phyloP scores from a whole-genome alignment of 2,113 vertebrate species.

The Chamaetylas fuelleborni region DNA sequence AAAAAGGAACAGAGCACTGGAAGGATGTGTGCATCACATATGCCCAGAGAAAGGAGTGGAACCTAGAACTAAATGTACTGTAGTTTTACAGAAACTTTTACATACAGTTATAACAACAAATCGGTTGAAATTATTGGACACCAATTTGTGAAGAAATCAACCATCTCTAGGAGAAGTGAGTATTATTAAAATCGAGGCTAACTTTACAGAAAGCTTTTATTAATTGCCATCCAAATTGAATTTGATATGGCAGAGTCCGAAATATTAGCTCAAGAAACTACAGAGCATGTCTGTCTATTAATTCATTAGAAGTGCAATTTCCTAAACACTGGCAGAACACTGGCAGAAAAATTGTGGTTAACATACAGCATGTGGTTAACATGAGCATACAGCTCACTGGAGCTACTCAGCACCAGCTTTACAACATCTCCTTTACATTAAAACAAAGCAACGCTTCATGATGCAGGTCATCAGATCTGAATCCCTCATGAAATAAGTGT shows the following conservation, averaged over 20 bases:
- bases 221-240: slow-evolving; percentile 47
- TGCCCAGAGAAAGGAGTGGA: background rate
- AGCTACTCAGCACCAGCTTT: background rate
- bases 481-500: background rate
- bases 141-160: background rate
- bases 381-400: background rate
- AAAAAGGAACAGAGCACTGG: background rate
- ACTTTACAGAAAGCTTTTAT: slow-evolving; percentile 36
- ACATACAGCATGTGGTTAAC: background rate
- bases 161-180: background rate
- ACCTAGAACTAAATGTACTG: background rate
- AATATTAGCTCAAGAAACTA: slow-evolving; percentile 44
- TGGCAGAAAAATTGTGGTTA: slow-evolving; percentile 17
- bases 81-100: background rate
- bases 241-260: slow-evolving; percentile 33
- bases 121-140: background rate
- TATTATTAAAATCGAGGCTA: background rate
- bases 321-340: background rate
- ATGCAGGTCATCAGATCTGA: background rate
- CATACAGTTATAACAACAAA: background rate
- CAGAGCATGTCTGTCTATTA: slow-evolving; percentile 12
- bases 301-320: slow-evolving; percentile 37
- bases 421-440: background rate
- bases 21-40: background rate
- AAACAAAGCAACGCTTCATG: background rate